phyloP scores from a whole-genome alignment of 2,888 invertebrate genomes.

The Encarsia formosa region DNA sequence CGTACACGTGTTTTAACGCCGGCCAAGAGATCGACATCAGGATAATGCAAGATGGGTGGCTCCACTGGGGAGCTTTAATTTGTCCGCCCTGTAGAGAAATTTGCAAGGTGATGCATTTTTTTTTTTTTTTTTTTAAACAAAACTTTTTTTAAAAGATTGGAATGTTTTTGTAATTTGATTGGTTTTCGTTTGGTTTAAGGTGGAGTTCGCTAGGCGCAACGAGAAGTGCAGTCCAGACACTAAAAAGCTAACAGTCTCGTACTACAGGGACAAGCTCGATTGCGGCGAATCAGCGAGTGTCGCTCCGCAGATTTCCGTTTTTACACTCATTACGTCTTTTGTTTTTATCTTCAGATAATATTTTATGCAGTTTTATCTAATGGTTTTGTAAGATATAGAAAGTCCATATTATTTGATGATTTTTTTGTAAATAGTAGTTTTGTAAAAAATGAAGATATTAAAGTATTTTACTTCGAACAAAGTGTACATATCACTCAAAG shows the following conservation, averaged over 20 bases:
- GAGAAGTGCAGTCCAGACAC: slow-evolving; percentile 61
- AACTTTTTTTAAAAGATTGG: too few species aligned
- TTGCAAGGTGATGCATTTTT: slow-evolving; percentile 69
- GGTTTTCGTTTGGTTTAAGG: slow-evolving; percentile 37
- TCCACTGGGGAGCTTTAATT: slow-evolving; percentile 85
- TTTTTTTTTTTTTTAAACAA: too few species aligned
- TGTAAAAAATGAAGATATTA: too few species aligned
- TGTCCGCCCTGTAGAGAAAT: slow-evolving; percentile 89
- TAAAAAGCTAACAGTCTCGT: slow-evolving; percentile 71
- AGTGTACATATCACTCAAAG: too few species aligned
- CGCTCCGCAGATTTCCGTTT: too few species aligned
- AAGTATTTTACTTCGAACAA: too few species aligned
- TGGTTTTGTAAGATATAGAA: too few species aligned
- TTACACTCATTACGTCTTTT: too few species aligned
- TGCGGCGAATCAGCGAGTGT: slow-evolving; percentile 52
- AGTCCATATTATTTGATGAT: too few species aligned
- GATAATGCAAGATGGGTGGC: slow-evolving; percentile 78
- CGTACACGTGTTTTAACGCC: slow-evolving; percentile 83
- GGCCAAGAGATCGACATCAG: slow-evolving; percentile 77
- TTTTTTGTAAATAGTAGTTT: too few species aligned
- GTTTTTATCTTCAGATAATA: too few species aligned
- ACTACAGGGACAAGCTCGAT: slow-evolving; percentile 66
- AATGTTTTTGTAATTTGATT: neutral
- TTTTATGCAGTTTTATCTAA: too few species aligned
- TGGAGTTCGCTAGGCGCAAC: slow-evolving; percentile 53